phyloP scores from a whole-genome alignment of 2,797 vertebrate genomes.

The Poeciliopsis gracilis region DNA sequence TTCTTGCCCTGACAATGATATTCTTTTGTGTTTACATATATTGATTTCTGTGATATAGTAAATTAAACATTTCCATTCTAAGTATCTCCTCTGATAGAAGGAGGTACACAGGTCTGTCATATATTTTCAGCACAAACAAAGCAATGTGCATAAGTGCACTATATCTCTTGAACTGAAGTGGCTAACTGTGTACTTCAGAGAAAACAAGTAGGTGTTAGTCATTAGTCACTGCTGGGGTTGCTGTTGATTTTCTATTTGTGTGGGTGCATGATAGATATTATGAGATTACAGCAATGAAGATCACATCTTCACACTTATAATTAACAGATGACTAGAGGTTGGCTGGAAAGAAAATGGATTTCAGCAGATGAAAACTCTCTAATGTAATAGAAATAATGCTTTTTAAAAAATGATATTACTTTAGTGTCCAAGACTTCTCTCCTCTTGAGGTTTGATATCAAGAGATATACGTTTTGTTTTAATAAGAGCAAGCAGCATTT shows the following conservation, averaged over 20 bases:
- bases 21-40: constrained; percentile 18
- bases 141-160: constrained; percentile 54
- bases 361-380: constrained; percentile 33
- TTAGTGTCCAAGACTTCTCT: not conserved
- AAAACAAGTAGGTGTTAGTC: constrained; percentile 68
- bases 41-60: constrained; percentile 34
- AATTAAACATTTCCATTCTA: constrained; percentile 23
- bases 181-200: constrained; percentile 62
- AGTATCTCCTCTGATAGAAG: constrained; percentile 18
- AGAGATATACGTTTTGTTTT: not conserved
- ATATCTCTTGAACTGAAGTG: constrained; percentile 58
- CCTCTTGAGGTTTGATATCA: not conserved
- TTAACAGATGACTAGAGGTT: constrained; percentile 57
- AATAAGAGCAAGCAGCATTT: not conserved
- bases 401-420: not conserved
- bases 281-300: constrained; percentile 56
- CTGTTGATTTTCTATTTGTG: constrained; percentile 65
- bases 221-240: constrained; percentile 72
- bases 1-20: not conserved
- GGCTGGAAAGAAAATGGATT: constrained; percentile 43
- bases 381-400: constrained; percentile 27
- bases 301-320: constrained; percentile 60
- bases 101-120: constrained; percentile 16
- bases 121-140: constrained; percentile 37
- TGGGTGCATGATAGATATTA: constrained; percentile 68